Evolutionary conservation across 2,797 vertebrate species (phyloP), one percentile per base, ranked within the genome.

Genomic region (Propithecus deckenii): DNA sequence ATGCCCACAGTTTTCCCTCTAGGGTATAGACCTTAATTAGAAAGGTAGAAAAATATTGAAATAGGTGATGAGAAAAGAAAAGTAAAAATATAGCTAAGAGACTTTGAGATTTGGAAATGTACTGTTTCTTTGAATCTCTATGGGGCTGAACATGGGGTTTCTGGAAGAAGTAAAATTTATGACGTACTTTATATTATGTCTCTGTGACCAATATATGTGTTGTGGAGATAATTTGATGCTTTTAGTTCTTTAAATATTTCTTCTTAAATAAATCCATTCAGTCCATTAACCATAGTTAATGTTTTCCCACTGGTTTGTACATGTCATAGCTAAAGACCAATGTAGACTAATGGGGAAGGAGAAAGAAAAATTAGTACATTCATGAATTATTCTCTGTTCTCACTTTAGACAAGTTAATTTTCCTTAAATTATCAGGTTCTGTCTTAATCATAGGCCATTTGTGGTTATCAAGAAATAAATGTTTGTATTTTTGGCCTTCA

Each of bases 401-500:
- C 91, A 91, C 88, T 96, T 97, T 91, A 97, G 95, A 96, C 96
- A 97, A 96, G 96, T 95, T 97, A 95, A 97, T 97, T 96, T 97
- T 94, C 86, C 92, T 96, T 95, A 97, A 97, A 98, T 97, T 91
- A 94, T 97, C 96, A 97, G 95, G 95, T 97, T 97, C 97, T 92
- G 13, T 86, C 92, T 96, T 96, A 97, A 96, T 90, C 92, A 95
- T 92, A 96, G 92, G 81, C 48, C 85, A 83, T 85, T 95, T 97
- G 97, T 97, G 96, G 90, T 92, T 96, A 97, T 97, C 96, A 95
- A 95, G 94, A 96, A 93, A 97, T 89, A 97, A 86, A 94, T 50
- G 84, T 91, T 94, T 94, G 22, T 86, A 75, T 97, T 50, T 86
- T 92, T 97, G 76, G 86, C n/a, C 50, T 79, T 91, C 78, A 91